Conservation (phyloP, 1,140 invertebrate species). For the Fopius arisanus region DNA sequence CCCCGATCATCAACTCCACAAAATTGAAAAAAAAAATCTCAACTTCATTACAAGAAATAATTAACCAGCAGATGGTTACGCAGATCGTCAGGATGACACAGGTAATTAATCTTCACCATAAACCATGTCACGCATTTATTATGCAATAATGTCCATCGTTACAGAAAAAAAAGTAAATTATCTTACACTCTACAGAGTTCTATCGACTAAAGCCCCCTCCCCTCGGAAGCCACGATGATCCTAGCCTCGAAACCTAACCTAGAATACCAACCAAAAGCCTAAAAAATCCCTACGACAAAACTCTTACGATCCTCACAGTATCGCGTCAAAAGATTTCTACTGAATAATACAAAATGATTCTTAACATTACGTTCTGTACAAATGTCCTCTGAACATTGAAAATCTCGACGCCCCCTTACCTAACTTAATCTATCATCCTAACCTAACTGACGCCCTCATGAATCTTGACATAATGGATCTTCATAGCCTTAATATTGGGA, state of each 20-base stretch:
- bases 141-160: conserved; percentile 1
- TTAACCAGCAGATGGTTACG: not conserved
- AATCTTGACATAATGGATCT: conserved; percentile 60
- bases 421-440: not conserved
- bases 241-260: not conserved
- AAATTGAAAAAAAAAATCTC: no score
- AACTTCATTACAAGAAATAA: no score
- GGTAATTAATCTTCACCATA: not conserved
- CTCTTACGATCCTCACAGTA: not conserved
- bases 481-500: conserved; percentile 58
- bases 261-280: not conserved
- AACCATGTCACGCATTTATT: conserved; percentile 22
- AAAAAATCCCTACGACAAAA: not conserved
- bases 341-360: not conserved
- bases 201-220: conserved; percentile 13
- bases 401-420: not conserved
- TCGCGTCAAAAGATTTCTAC: not conserved
- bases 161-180: conserved; percentile 11
- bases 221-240: conserved; percentile 2
- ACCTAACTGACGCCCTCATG: conserved; percentile 43
- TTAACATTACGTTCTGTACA: not conserved
- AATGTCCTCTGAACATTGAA: not conserved
- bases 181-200: conserved; percentile 16
- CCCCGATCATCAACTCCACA: no score
- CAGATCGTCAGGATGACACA: not conserved